Evolutionary conservation across 1,140 invertebrate species (phyloP), one percentile per base, ranked within the genome.

Genomic region (Marisa cornuarietis): DNA sequence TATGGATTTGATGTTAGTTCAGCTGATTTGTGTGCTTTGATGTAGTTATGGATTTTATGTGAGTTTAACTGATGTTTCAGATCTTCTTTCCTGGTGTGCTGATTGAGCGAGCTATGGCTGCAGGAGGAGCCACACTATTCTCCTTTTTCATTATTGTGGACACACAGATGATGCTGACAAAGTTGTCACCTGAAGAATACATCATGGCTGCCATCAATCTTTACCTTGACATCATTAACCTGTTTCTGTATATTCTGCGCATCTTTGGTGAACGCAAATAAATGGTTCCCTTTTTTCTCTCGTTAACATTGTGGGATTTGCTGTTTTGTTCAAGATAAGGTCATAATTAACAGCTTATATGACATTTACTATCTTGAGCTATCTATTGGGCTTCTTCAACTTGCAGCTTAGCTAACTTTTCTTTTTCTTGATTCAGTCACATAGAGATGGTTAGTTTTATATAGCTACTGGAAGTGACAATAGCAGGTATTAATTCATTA

Each of bases 181-280:
- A 92, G 78, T 88, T 95, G 63, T 95, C 94, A n/a, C 92, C 95
- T 0, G 95, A 95, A 88, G 95, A 95, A 85, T 95, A 95, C 85
- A 94, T 96, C 81, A 84, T 94, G 58, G 95, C 94, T 3, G 95
- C 95, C 18, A 95, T 97, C 83, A 95, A 95, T 87, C 92, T 97
- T 9, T 97, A 97, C 87, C 90, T 96, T 90, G 96, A 97, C 89
- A 96, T 97, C 75, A 93, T 97, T 66, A 96, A 97, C 89, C 92
- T 97, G 65, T 97, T 97, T 90, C 86, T 97, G 5, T 93, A 96
- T 90, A 95, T 96, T 82, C 91, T 97, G n/a, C 92, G 95, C 26
- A 81, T 89, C 26, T 79, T 91, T 49, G 86, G 86, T 63, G 85
- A 87, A 51, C 78, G 85, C 20, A 87, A 85, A 77, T 82, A 82